Conservation (phyloP, 2,888 invertebrate genomes). For the Xylocampa areola region DNA sequence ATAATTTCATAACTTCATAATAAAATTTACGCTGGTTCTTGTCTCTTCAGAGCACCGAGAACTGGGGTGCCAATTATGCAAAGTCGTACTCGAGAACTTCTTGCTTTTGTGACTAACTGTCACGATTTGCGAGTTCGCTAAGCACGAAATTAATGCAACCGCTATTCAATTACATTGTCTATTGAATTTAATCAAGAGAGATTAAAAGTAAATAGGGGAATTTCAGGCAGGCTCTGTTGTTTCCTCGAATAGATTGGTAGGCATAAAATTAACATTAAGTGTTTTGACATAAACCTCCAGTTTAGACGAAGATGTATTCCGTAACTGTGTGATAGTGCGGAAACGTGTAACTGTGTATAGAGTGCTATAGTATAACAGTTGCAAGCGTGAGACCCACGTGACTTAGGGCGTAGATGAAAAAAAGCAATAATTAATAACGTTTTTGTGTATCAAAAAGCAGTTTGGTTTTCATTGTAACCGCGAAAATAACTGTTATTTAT, state of each 20-base stretch:
- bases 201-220: slow-evolving; percentile 36
- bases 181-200: slow-evolving; percentile 33
- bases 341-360: slow-evolving; percentile 31
- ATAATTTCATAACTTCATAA: slow-evolving; percentile 65
- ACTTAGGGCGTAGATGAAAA: no score
- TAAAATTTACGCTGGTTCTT: slow-evolving; percentile 66
- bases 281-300: slow-evolving; percentile 33
- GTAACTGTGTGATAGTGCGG: slow-evolving; percentile 45
- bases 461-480: no score
- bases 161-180: slow-evolving; percentile 40
- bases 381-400: no score
- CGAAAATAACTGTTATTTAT: no score
- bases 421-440: no score
- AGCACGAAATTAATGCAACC: slow-evolving; percentile 44
- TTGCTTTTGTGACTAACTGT: slow-evolving; percentile 75
- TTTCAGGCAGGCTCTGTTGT: slow-evolving; percentile 19
- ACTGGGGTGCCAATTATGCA: slow-evolving; percentile 80
- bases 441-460: no score
- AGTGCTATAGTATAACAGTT: not conserved
- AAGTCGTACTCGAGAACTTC: slow-evolving; percentile 73
- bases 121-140: slow-evolving; percentile 68
- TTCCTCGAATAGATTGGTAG: slow-evolving; percentile 23
- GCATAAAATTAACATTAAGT: slow-evolving; percentile 45
- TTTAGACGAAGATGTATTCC: slow-evolving; percentile 34
- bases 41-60: slow-evolving; percentile 58